Evolutionary conservation across 1,140 invertebrate species (phyloP), one percentile per base, ranked within the genome.

Genomic region (Ceratosolen fusciceps): DNA sequence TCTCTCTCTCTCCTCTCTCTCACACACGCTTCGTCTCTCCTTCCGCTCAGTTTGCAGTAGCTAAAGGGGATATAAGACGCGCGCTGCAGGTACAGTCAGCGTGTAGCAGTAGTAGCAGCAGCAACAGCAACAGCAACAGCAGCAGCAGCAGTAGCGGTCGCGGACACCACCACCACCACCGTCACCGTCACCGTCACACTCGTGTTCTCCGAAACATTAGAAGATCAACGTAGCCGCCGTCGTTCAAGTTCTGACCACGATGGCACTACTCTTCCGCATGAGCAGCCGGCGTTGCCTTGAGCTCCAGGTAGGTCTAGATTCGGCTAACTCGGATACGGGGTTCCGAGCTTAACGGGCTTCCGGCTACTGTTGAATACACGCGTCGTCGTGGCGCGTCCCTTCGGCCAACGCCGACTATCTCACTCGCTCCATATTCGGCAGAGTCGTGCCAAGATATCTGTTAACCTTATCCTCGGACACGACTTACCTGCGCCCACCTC

Each of bases 251-350:
- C 21, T 37, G 34, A 31, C 24, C 47, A 87, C 82, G 71, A 91
- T 91, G 90, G 90, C 90, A 84, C 31, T 91, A 52, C 85, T 91
- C 31, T 91, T 91, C 75, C 89, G 89, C 76, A 85, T 88, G 52
- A 87, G 79, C 79, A 81, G 87, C 34, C 86, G 84, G 80, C 87
- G 85, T 73, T 88, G 87, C 80, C 80, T 88, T 70, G 88, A 89
- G 58, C 54, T 88, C 21, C 87, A 88, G 84, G 88, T 89, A 79
- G 65, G 87, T 85, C 43, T n/a, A 5, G 24, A 60, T 8, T 24
- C 24, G n/a, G 24, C 56, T 5, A 60, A n/a, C 34, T 7, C 34
- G 19, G 1, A 1, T 10, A 34, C 31, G 1, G n/a, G 31, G 60
- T 31, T 16, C 31, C 60, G 60, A 21, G 7, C n/a, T 7, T 31